Conservation (phyloP, 2,113 vertebrate species). For the Rhipidura dahli region DNA sequence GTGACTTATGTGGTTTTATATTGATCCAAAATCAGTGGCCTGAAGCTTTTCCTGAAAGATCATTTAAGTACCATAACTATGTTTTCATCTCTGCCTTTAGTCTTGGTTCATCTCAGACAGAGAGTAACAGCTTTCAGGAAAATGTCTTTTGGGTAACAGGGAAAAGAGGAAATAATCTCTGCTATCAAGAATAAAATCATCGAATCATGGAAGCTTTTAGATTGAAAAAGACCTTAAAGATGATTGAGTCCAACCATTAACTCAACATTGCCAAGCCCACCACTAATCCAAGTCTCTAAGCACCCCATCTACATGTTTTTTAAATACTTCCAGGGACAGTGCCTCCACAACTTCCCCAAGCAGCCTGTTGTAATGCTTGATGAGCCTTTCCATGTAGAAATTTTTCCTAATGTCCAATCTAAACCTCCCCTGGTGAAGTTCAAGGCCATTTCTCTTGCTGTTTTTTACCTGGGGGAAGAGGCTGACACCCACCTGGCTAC, state of each 20-base stretch:
- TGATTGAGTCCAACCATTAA: neutral
- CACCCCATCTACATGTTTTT: neutral
- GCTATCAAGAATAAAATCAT: neutral
- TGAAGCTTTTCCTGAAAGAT: conserved; percentile 1
- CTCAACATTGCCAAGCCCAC: neutral
- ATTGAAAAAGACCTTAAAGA: neutral
- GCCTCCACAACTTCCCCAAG: neutral
- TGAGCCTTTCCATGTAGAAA: neutral
- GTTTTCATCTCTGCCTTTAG: neutral
- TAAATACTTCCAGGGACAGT: neutral
- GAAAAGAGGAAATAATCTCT: neutral
- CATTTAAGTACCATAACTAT: neutral
- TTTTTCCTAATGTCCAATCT: neutral
- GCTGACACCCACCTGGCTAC: neutral
- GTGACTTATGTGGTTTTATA: neutral
- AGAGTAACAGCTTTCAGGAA: neutral
- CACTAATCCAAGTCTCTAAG: neutral
- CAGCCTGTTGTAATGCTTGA: neutral
- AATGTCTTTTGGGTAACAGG: neutral
- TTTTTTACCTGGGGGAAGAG: neutral
- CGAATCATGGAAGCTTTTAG: neutral
- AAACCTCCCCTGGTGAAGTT: neutral
- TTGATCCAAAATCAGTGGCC: neutral
- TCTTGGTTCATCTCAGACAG: neutral
- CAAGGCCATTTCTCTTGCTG: neutral